Base-by-base conservation (phyloP, 37 sponge, comb jelly and placozoan genomes). In the Hexactinellida sp. region DNA sequence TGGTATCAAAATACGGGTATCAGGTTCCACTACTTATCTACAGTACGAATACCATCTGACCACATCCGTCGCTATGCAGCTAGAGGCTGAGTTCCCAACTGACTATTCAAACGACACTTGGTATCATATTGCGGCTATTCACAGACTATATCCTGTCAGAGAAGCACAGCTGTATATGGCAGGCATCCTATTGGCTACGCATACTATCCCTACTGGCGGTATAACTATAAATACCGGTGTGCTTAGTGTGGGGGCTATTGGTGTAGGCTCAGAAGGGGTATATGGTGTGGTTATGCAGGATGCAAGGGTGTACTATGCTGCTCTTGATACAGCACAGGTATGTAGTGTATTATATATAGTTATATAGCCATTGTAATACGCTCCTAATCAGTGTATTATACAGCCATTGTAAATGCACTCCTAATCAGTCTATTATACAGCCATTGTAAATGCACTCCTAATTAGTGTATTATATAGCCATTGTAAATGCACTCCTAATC, bases 281-380 rank as follows among this genome's bases (percentile, higher is more conserved):
- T 91, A 38, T 55, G 39, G 38, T 37, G 92, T 92, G 34, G 83
- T 24, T 19, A 38, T 94, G 63, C 94, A 94, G 37, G 94, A 94
- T 87, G 89, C 87, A 16, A 87, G 94, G 41, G 84, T 91, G 7
- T 94, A 91, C 85, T 38, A 51, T 13, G 55, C 84, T 10, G 28
- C 89, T 24, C 87, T 94, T 7, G 5, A 23, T 63, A 23, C 34
- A 10, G 76, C 76, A 21, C 76, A 63, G 76, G 76, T 63, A 63
- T 25, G 3, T 63, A 23, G 47, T n/a, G n/a, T n/a, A n/a, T n/a
- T n/a, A n/a, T n/a, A n/a, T n/a, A n/a, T n/a, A n/a, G n/a, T n/a
- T n/a, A n/a, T n/a, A n/a, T n/a, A n/a, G n/a, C n/a, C n/a, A n/a
- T n/a, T n/a, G n/a, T n/a, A n/a, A n/a, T n/a, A n/a, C n/a, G n/a